Evolutionary conservation across 1,140 invertebrate genomes (phyloP).

Genomic region (Pogonomyrmex californicus): DNA sequence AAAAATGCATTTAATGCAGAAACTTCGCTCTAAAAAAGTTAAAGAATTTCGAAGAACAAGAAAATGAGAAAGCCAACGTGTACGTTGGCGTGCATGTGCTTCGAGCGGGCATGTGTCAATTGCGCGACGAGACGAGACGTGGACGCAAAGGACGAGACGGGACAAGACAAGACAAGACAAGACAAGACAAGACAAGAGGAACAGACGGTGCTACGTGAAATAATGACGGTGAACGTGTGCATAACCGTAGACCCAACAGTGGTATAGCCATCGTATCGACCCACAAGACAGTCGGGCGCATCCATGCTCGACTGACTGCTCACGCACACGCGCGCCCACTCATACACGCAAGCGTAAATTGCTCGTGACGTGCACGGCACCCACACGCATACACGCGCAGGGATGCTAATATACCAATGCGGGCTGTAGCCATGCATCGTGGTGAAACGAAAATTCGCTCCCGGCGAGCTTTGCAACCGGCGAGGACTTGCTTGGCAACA

Average conservation of each 20-base stretch:
- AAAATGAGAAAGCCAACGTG: not conserved
- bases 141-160: conserved; percentile 11
- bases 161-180: not conserved
- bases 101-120: not conserved
- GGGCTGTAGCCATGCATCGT: conserved; percentile 4
- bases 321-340: not conserved
- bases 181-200: conserved; percentile 30
- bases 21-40: not conserved
- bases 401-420: conserved; percentile 36
- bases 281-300: conserved; percentile 68
- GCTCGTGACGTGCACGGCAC: conserved; percentile 19
- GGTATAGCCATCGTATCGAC: conserved; percentile 77
- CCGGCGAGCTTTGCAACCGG: conserved; percentile 4
- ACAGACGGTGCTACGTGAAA: conserved; percentile 40
- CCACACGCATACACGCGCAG: conserved; percentile 2
- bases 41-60: not conserved
- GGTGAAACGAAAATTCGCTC: conserved; percentile 32
- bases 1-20: not conserved
- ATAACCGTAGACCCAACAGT: conserved; percentile 58
- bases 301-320: conserved; percentile 43
- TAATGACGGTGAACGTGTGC: conserved; percentile 40
- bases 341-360: conserved; percentile 25
- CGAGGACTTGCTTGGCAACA: conserved; percentile 34
- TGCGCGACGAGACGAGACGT: not conserved
- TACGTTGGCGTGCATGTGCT: not conserved